Evolutionary conservation across 1,140 invertebrate genomes (phyloP).

Genomic region (Oscheius sp.): DNA sequence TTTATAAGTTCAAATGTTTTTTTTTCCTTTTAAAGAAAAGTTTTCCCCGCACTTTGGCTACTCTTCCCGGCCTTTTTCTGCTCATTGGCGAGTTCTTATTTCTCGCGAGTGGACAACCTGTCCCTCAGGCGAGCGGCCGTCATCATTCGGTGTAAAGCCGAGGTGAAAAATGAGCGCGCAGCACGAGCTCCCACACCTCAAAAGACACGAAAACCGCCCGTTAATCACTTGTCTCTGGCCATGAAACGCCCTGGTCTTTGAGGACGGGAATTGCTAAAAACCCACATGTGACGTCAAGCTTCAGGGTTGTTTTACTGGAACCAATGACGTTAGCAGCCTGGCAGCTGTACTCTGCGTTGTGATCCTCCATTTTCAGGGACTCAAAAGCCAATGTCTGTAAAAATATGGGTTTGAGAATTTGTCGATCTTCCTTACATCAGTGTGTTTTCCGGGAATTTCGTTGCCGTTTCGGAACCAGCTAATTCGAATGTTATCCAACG

Average conservation of each 20-base stretch:
- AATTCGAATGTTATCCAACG: constrained; percentile 35
- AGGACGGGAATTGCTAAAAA: too few species aligned
- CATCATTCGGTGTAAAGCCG: constrained; percentile 7
- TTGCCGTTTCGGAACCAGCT: constrained; percentile 37
- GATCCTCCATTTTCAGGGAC: constrained; percentile 38
- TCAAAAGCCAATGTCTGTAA: constrained; percentile 40
- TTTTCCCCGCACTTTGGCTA: too few species aligned
- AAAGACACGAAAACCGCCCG: constrained; percentile 6
- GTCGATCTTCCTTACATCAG: constrained; percentile 26
- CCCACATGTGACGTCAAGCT: constrained; percentile 38
- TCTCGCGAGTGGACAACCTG: neutral
- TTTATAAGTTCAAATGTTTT: too few species aligned
- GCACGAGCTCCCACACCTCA: constrained; percentile 10
- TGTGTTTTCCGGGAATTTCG: constrained; percentile 25
- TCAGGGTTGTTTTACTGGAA: constrained; percentile 25
- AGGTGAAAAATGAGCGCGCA: neutral
- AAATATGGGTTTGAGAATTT: neutral
- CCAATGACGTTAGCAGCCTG: constrained; percentile 38
- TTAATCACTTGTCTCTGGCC: neutral
- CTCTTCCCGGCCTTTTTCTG: too few species aligned
- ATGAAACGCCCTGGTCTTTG: too few species aligned
- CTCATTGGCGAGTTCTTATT: too few species aligned
- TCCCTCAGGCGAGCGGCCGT: constrained; percentile 4
- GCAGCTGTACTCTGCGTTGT: constrained; percentile 32
- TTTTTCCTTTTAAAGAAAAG: too few species aligned